Evolutionary conservation across 2,797 vertebrate species (phyloP), one percentile per base, ranked within the genome.

Genomic region (Hyperoplus lanceolatus): DNA sequence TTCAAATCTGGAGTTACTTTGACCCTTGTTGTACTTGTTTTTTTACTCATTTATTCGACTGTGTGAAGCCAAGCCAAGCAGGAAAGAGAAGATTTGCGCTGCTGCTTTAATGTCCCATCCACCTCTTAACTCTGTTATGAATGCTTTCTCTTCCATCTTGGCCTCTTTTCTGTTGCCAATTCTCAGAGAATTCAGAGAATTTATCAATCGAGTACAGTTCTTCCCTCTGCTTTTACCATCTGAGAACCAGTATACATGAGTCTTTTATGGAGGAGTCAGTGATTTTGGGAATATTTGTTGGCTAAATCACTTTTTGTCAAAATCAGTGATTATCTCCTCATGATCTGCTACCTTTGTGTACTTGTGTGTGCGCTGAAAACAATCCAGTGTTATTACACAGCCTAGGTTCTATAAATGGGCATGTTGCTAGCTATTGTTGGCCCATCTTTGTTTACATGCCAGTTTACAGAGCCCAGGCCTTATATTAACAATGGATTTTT

Each of bases 71-170:
- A 70, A 75, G 79, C 82, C 81, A 77, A 50, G 58, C 60, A 45
- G 63, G 56, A 68, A 70, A 58, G 15, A 70, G 15, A 43, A 15
- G 45, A 75, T 71, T 50, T 56, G 14, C 6, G 7, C 16, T 82
- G 13, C 38, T 41, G 43, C 77, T 86, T 86, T 85, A 63, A 82
- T 73, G 73, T 86, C 54, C 55, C 42, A 48, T 83, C 81, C 85
- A 66, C 63, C 66, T 62, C 48, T 50, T 48, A 36, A 57, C n/a
- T 73, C 29, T 29, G 29, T 29, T 29, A 29, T 29, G 29, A 29
- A 29, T 29, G 29, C 29, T 29, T 29, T 29, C 29, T 29, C 29
- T 29, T 29, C 29, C 29, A 29, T 43, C 60, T 62, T 70, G 45
- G 67, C 11, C 38, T 67, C 38, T 46, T 38, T 36, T 55, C 53